Evolutionary conservation across 2,888 invertebrate species (phyloP).

Genomic region (Aphidius colemani): DNA sequence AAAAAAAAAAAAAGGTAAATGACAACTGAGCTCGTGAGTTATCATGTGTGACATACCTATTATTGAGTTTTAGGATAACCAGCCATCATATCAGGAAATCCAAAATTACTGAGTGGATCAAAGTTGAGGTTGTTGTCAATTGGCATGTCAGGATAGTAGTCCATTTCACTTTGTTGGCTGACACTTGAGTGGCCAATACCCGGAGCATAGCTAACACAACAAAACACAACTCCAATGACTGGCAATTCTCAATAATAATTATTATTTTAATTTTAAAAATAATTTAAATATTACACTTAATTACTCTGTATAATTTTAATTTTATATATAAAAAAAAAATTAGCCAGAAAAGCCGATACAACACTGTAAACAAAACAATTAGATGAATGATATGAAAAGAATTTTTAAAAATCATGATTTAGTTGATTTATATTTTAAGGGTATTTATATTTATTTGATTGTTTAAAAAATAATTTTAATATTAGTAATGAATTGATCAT

Average conservation of each 20-base stretch:
- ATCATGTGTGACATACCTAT: slow-evolving; percentile 43
- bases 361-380: slow-evolving; percentile 31
- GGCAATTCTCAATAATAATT: slow-evolving; percentile 49
- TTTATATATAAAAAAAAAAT: neutral
- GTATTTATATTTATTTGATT: too few species aligned
- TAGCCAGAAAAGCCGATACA: slow-evolving; percentile 59
- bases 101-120: slow-evolving; percentile 53
- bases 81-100: slow-evolving; percentile 53
- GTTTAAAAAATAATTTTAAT: too few species aligned
- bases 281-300: slow-evolving; percentile 26
- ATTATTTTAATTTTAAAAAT: slow-evolving; percentile 2
- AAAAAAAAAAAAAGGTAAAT: neutral
- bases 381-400: too few species aligned
- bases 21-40: neutral
- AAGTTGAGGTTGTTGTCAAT: slow-evolving; percentile 58
- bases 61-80: slow-evolving; percentile 30
- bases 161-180: slow-evolving; percentile 55
- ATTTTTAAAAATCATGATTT: too few species aligned
- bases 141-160: slow-evolving; percentile 50
- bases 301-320: slow-evolving; percentile 5
- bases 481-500: too few species aligned
- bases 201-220: slow-evolving; percentile 55
- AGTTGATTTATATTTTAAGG: too few species aligned
- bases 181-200: slow-evolving; percentile 56
- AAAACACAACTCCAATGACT: slow-evolving; percentile 61